Conservation (phyloP, 2,888 invertebrate genomes). For the Phaonia tiefii region DNA sequence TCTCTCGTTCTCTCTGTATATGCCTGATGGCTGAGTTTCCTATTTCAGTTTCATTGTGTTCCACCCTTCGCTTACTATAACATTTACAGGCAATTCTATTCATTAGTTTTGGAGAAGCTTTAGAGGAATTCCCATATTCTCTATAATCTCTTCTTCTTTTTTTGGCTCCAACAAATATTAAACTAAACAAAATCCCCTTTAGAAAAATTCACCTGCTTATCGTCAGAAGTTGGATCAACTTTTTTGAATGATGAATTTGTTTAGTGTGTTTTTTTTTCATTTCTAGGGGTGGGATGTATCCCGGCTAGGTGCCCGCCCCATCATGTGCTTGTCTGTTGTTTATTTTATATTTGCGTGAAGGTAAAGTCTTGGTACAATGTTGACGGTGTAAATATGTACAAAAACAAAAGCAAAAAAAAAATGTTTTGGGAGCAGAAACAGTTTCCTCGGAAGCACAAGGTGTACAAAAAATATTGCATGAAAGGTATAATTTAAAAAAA, state of each 20-base stretch:
- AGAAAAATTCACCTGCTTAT: neutral
- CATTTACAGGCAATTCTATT: neutral
- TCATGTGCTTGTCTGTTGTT: neutral
- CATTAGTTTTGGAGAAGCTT: neutral
- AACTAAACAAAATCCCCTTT: too few relatives aligned
- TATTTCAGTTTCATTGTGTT: constrained; percentile 25
- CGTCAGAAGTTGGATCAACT: neutral
- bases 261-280: neutral
- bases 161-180: too few relatives aligned
- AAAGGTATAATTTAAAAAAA: too few relatives aligned
- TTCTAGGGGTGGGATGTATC: neutral
- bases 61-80: neutral
- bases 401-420: neutral
- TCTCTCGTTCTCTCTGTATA: neutral
- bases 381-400: constrained; percentile 13
- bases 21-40: neutral
- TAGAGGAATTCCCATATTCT: too few relatives aligned
- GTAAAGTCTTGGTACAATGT: constrained; percentile 7
- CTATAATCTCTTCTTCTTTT: too few relatives aligned
- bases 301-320: too few relatives aligned
- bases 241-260: constrained; percentile 17
- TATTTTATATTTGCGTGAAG: constrained; percentile 17
- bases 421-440: too few relatives aligned
- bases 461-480: too few relatives aligned
- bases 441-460: too few relatives aligned